Percentiles rank a stretch among this genome's conserved stretches.
These are phyloP conservation scores for Oophaga pumilio DNA, from an alignment of 2,113 vertebrate species.

Conservation along the genomic window DNA sequence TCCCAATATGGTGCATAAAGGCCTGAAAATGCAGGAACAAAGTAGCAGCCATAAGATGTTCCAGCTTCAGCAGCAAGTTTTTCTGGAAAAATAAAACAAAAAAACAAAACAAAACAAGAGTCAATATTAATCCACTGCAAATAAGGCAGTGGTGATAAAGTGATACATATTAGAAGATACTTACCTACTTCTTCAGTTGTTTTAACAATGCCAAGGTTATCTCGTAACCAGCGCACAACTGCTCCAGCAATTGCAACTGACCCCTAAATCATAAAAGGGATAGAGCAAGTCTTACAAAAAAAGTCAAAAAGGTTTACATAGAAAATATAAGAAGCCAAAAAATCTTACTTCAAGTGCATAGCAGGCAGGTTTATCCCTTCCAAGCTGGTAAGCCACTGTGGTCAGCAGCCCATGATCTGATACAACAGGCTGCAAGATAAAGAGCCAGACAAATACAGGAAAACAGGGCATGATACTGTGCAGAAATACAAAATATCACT, in stretches of 20 bases:
- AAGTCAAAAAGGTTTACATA: neutral
- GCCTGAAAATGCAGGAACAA: slow-evolving; percentile 96
- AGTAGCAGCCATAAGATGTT: slow-evolving; percentile 95
- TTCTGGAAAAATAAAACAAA: slow-evolving; percentile 72
- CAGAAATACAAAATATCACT: neutral
- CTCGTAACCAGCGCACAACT: slow-evolving; percentile 91
- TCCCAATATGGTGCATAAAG: slow-evolving; percentile 98
- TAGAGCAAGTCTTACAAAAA: neutral
- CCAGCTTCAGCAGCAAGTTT: slow-evolving; percentile 88
- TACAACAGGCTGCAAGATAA: slow-evolving; percentile 75
- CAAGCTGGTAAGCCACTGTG: slow-evolving; percentile 91
- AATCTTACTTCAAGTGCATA: slow-evolving; percentile 89
- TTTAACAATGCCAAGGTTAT: slow-evolving; percentile 92
- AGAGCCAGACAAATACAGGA: neutral
- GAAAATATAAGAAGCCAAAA: neutral
- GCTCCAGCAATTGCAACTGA: slow-evolving; percentile 97
- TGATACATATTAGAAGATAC: slow-evolving; percentile 46
- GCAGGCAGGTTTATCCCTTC: slow-evolving; percentile 77
- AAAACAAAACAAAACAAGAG: no score
- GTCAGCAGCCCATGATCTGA: slow-evolving; percentile 93
- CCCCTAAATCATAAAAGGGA: slow-evolving; percentile 73
- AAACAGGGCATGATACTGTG: neutral
- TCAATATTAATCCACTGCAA: neutral
- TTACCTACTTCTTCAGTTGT: slow-evolving; percentile 85
- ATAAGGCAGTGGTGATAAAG: neutral